Evolutionary conservation across 2,113 vertebrate genomes (phyloP).

Genomic region (Indri indri): DNA sequence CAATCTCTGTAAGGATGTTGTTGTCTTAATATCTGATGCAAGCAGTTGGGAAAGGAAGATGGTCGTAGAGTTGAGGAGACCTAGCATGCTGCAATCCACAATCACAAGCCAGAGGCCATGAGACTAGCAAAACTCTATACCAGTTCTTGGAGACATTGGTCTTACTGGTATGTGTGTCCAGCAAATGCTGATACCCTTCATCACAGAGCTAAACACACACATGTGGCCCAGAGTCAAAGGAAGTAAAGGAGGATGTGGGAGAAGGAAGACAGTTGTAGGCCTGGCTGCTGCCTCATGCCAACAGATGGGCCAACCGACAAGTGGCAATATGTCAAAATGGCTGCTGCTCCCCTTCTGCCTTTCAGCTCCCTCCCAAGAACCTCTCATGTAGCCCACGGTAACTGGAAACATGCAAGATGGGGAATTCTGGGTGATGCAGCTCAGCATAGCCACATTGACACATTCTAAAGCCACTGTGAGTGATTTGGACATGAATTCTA

Average conservation of each 20-base stretch:
- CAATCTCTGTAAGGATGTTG: not conserved
- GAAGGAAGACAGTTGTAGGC: accelerated
- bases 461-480: not conserved
- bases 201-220: not conserved
- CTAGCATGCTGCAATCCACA: not conserved
- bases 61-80: not conserved
- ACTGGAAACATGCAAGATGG: not conserved
- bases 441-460: not conserved
- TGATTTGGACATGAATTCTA: not conserved
- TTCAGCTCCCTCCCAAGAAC: not conserved
- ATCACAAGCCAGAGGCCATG: not conserved
- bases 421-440: not conserved
- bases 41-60: not conserved
- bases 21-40: not conserved
- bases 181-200: not conserved
- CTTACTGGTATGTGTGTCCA: not conserved
- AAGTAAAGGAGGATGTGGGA: not conserved
- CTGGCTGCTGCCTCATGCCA: not conserved
- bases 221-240: not conserved
- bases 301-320: not conserved
- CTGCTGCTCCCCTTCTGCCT: too few relatives aligned
- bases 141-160: too few relatives aligned
- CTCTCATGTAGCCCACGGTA: not conserved
- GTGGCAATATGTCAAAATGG: not conserved
- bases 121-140: accelerated